Evolutionary conservation across 2,113 vertebrate species (phyloP), one percentile per base, ranked within the genome.

Genomic region (Rhinoderma darwinii): DNA sequence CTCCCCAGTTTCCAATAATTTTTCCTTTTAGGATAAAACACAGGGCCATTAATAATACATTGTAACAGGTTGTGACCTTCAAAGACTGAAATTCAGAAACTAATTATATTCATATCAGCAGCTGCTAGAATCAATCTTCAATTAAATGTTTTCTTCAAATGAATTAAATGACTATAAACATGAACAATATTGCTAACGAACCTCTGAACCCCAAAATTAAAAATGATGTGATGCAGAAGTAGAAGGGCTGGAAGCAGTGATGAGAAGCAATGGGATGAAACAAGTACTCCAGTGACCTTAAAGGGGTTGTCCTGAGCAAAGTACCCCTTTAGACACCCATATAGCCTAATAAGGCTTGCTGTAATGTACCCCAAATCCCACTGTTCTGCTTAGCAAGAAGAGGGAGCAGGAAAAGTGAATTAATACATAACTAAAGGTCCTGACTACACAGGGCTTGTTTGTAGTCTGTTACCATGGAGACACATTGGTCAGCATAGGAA

Each of bases 11-110:
- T 17, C 32, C 78, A 81, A 81, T 63, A 81, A 63, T 63, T 81
- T 61, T 41, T 43, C 78, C 25, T 81, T 81, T 81, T 56, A 61
- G 56, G 35, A 81, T 63, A 61, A 81, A 81, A 81, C 37, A 81
- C 54, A 81, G 63, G 50, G 54, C 78, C 56, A 81, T 81, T 81
- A 81, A 81, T 81, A 41, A 61, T 43, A 81, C 78, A 63, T 17
- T 61, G 37, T 41, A 81, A 81, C 78, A 81, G 78, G 78, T 81
- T 81, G 78, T 81, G 78, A 81, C 78, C 78, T 81, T 81, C 78
- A 81, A 61, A 61, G 78, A 27, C 18, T 43, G 50, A 81, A 81
- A 81, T 63, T 61, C 78, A 63, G 37, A 81, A 61, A 81, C 78
- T 81, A 81, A 81, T 81, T 81, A 81, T 41, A 63, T 81, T 81